These are phyloP conservation scores for Exephanes ischioxanthus DNA, from an alignment of 2,888 invertebrate species.

Conservation along the genomic window DNA sequence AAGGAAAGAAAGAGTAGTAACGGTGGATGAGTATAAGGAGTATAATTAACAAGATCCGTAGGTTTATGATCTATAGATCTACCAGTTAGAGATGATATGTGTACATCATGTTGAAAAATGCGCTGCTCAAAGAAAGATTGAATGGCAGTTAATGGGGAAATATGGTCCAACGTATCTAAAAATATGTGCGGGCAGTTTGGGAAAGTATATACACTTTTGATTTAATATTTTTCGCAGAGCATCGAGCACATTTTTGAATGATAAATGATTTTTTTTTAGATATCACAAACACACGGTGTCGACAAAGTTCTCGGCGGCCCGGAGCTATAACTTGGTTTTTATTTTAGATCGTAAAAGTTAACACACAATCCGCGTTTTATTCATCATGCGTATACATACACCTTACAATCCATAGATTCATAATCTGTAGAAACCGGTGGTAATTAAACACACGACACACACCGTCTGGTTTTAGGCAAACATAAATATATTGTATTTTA, in stretches of 20 bases:
- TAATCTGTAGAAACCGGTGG: slow-evolving; percentile 50
- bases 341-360: slow-evolving; percentile 34
- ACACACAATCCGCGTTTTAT: slow-evolving; percentile 46
- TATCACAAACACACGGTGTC: slow-evolving; percentile 50
- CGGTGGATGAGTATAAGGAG: slow-evolving; percentile 54
- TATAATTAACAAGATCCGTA: slow-evolving; percentile 65
- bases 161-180: slow-evolving; percentile 58
- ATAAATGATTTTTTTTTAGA: slow-evolving; percentile 51
- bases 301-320: slow-evolving; percentile 55
- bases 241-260: slow-evolving; percentile 65
- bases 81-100: slow-evolving; percentile 67
- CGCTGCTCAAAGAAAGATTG: slow-evolving; percentile 68
- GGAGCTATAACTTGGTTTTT: slow-evolving; percentile 17
- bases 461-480: slow-evolving; percentile 48
- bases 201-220: slow-evolving; percentile 68
- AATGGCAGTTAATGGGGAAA: slow-evolving; percentile 56
- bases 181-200: slow-evolving; percentile 66
- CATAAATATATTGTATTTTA: slow-evolving; percentile 56
- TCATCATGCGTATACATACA: slow-evolving; percentile 57
- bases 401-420: slow-evolving; percentile 54
- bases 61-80: slow-evolving; percentile 65
- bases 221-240: slow-evolving; percentile 68
- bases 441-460: slow-evolving; percentile 7
- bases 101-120: slow-evolving; percentile 70
- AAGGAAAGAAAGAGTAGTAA: slow-evolving; percentile 50